phyloP scores from a whole-genome alignment of 2,797 vertebrate genomes.

The Xiphophorus birchmanni region DNA sequence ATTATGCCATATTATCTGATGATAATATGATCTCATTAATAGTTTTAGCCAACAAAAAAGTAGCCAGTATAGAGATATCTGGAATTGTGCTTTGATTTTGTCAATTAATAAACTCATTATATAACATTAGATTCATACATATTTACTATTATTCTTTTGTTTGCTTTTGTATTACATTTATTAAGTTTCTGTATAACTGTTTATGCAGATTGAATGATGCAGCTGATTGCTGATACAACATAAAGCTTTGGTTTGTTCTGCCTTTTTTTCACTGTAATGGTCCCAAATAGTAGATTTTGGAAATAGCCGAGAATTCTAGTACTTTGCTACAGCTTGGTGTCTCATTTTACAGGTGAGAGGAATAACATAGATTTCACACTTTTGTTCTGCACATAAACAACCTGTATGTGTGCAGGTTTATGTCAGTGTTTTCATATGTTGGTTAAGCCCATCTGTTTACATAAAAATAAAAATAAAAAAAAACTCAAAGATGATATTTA shows the following conservation, averaged over 20 bases:
- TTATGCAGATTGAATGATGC: neutral
- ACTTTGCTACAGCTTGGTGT: neutral
- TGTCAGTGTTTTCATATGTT: neutral
- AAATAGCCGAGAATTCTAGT: neutral
- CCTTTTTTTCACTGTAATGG: too few species aligned
- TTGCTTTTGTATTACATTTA: too few species aligned
- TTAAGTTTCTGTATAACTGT: neutral
- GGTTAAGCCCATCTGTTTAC: neutral
- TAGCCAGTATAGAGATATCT: too few species aligned
- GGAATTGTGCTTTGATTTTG: too few species aligned
- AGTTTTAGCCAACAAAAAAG: too few species aligned
- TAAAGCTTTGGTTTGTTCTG: too few species aligned
- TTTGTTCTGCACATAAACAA: neutral
- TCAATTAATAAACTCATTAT: too few species aligned
- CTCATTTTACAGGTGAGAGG: neutral
- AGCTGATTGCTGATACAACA: neutral
- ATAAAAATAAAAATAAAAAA: neutral
- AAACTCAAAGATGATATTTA: conserved; percentile 9
- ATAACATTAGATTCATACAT: too few species aligned
- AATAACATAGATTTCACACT: neutral
- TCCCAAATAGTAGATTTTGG: too few species aligned
- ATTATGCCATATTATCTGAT: too few species aligned
- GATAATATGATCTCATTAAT: too few species aligned
- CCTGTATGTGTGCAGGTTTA: neutral
- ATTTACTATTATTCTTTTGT: too few species aligned